Percentiles rank a stretch among this genome's conserved stretches.
Evolutionary conservation across 2,888 invertebrate species (phyloP).

Genomic region (Eristalis arbustorum): DNA sequence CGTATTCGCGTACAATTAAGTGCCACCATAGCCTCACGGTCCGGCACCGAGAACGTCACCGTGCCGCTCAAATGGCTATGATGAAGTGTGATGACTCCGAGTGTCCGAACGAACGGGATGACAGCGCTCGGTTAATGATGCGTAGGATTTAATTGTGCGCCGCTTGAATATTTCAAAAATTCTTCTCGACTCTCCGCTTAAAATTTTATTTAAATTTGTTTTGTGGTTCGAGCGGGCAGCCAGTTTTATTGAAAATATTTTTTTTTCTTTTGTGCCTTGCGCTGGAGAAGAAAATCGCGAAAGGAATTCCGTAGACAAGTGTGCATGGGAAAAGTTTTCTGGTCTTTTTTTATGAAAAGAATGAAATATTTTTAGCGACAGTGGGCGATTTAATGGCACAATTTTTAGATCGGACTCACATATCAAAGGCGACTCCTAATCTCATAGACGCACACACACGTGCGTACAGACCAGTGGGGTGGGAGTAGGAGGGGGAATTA

Average conservation of each 20-base stretch:
- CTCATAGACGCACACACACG: background rate
- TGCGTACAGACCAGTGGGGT: background rate
- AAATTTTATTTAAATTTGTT: background rate
- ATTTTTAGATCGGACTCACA: slow-evolving; percentile 23
- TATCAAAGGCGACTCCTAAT: background rate
- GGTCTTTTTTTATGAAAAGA: background rate
- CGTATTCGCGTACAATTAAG: background rate
- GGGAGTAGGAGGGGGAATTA: background rate
- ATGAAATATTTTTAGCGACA: slow-evolving; percentile 20
- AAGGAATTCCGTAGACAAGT: background rate
- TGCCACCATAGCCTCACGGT: background rate
- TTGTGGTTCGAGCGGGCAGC: background rate
- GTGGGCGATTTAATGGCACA: slow-evolving; percentile 4
- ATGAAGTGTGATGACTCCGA: background rate
- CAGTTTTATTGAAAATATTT: background rate
- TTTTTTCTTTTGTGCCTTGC: background rate
- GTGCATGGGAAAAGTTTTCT: background rate
- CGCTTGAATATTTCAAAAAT: slow-evolving; percentile 3
- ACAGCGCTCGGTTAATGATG: background rate
- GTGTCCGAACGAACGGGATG: background rate
- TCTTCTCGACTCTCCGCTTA: background rate
- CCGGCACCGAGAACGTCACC: background rate
- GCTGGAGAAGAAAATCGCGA: background rate
- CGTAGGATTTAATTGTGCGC: slow-evolving; percentile 15
- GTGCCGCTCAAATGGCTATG: background rate